phyloP scores from a whole-genome alignment of 2,888 invertebrate species.

The Melolontha melolontha region DNA sequence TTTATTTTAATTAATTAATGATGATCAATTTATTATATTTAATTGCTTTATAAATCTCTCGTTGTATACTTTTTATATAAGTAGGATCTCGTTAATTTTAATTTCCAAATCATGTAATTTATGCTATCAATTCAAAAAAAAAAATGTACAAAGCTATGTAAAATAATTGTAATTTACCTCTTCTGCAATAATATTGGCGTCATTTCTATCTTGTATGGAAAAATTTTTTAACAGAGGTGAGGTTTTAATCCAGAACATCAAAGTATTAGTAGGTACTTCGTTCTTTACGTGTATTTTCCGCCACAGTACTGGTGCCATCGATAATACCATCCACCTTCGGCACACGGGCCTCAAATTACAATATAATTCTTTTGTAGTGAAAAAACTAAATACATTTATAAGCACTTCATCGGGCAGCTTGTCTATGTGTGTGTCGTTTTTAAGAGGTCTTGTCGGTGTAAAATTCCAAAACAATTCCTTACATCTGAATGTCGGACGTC shows the following conservation, averaged over 20 bases:
- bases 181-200: constrained; percentile 44
- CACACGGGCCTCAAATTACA: constrained; percentile 46
- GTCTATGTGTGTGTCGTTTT: constrained; percentile 27
- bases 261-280: constrained; percentile 39
- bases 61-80: too few species aligned
- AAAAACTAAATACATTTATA: constrained; percentile 43
- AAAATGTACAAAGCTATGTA: too few species aligned
- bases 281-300: constrained; percentile 41
- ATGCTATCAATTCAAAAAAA: too few species aligned
- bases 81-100: too few species aligned
- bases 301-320: constrained; percentile 45
- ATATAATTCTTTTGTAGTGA: constrained; percentile 46
- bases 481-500: constrained; percentile 21
- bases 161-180: constrained; percentile 18
- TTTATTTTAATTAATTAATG: too few species aligned
- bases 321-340: constrained; percentile 42
- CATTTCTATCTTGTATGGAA: constrained; percentile 41
- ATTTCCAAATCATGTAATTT: too few species aligned
- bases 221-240: constrained; percentile 43
- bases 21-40: too few species aligned
- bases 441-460: constrained; percentile 17
- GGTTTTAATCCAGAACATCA: constrained; percentile 45
- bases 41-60: too few species aligned
- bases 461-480: constrained; percentile 20
- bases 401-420: constrained; percentile 47